Conservation (phyloP, 2,888 invertebrate species). For the Gryllus longicercus region DNA sequence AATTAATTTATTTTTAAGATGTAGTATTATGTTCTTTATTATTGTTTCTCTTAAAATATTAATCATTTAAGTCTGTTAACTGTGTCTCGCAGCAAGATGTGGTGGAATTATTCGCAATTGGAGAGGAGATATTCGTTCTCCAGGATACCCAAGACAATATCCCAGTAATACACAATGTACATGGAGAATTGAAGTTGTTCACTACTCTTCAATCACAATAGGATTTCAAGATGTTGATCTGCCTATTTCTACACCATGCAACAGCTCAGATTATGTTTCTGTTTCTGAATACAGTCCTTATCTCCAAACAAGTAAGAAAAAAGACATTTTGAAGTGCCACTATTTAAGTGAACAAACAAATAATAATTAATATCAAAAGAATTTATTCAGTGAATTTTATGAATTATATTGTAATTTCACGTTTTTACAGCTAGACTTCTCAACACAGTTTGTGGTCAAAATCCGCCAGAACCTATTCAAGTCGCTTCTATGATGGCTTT, state of each 20-base stretch:
- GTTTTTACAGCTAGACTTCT: no score
- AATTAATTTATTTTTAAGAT: no score
- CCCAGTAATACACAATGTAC: slow-evolving; percentile 51
- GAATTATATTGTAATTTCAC: no score
- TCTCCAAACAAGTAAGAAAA: slow-evolving; percentile 27
- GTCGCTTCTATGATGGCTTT: not conserved
- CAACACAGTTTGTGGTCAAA: not conserved
- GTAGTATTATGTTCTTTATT: no score
- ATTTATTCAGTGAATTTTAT: no score
- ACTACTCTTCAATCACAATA: slow-evolving; percentile 50
- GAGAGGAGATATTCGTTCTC: slow-evolving; percentile 63
- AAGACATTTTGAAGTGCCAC: no score
- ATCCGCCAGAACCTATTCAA: not conserved
- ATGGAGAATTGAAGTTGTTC: slow-evolving; percentile 47
- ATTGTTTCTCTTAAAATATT: no score
- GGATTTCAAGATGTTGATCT: slow-evolving; percentile 45
- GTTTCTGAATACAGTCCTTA: slow-evolving; percentile 21
- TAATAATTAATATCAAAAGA: no score
- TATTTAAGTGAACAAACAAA: no score
- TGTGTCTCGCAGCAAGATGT: slow-evolving; percentile 54
- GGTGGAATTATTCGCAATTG: slow-evolving; percentile 66
- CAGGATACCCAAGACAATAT: slow-evolving; percentile 62
- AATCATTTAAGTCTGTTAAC: no score
- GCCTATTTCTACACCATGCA: not conserved
- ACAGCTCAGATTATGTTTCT: slow-evolving; percentile 23